phyloP scores from a whole-genome alignment of 2,888 invertebrate genomes.

The Pharmacophagus antenor region DNA sequence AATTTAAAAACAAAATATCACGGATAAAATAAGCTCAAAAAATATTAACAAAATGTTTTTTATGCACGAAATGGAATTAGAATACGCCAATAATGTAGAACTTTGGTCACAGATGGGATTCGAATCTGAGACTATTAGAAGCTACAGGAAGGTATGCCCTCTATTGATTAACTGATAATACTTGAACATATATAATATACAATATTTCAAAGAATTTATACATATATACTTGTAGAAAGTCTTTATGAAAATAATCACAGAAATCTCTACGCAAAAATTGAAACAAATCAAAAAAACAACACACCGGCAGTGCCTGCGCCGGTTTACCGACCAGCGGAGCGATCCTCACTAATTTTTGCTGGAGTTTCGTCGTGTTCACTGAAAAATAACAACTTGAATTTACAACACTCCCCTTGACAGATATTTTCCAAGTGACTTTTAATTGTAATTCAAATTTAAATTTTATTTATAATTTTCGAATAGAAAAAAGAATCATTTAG shows the following conservation, averaged over 20 bases:
- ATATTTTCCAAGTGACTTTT: constrained; percentile 32
- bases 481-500: constrained; percentile 45
- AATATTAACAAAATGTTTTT: too few species aligned
- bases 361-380: constrained; percentile 48
- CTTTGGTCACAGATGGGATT: background rate
- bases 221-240: background rate
- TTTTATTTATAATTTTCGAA: constrained; percentile 49
- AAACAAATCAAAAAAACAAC: constrained; percentile 33
- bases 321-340: constrained; percentile 54
- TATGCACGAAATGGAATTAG: background rate
- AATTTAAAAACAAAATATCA: too few species aligned
- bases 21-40: too few species aligned
- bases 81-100: background rate
- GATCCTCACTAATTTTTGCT: constrained; percentile 65
- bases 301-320: constrained; percentile 47
- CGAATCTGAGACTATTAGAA: background rate
- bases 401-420: constrained; percentile 40
- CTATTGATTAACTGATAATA: background rate
- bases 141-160: background rate
- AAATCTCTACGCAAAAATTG: background rate
- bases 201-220: background rate
- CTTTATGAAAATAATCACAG: background rate
- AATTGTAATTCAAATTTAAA: constrained; percentile 30
- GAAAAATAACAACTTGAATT: constrained; percentile 30
- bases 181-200: background rate